A percentile compares a stretch with the other conserved stretches of the same genome.
Conservation (phyloP, 1,140 invertebrate species). For the Littorina saxatilis region DNA sequence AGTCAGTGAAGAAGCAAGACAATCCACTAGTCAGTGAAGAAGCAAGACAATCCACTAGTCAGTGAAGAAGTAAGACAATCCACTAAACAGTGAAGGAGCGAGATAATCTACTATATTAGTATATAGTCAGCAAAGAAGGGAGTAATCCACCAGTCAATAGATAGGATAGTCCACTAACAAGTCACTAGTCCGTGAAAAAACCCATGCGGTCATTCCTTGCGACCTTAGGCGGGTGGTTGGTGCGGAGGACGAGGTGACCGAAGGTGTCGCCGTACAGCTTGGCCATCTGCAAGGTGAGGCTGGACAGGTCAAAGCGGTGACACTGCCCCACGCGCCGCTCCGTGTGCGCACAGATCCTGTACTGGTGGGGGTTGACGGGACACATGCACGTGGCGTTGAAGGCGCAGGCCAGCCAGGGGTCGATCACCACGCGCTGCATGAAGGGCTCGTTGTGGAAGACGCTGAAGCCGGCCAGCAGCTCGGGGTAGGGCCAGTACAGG, state of each 20-base stretch:
- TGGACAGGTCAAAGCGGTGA: constrained; percentile 34
- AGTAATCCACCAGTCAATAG: no score
- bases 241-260: constrained; percentile 14
- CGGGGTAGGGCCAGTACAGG: constrained; percentile 18
- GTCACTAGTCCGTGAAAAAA: constrained; percentile 12
- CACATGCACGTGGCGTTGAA: constrained; percentile 30
- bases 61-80: no score
- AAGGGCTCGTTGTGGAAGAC: constrained; percentile 36
- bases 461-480: constrained; percentile 35
- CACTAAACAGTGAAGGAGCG: no score
- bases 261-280: constrained; percentile 27
- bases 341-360: constrained; percentile 17
- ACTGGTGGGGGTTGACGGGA: constrained; percentile 21
- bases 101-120: no score
- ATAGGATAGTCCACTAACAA: no score
- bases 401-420: constrained; percentile 30
- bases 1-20: no score
- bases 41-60: no score
- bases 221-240: neutral
- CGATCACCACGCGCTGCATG: constrained; percentile 23
- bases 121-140: no score
- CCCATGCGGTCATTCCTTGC: constrained; percentile 11
- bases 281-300: constrained; percentile 17
- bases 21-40: no score
- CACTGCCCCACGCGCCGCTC: constrained; percentile 31